Base-by-base conservation (phyloP, 1,140 invertebrate species). In the Macrocentrus cingulum region DNA sequence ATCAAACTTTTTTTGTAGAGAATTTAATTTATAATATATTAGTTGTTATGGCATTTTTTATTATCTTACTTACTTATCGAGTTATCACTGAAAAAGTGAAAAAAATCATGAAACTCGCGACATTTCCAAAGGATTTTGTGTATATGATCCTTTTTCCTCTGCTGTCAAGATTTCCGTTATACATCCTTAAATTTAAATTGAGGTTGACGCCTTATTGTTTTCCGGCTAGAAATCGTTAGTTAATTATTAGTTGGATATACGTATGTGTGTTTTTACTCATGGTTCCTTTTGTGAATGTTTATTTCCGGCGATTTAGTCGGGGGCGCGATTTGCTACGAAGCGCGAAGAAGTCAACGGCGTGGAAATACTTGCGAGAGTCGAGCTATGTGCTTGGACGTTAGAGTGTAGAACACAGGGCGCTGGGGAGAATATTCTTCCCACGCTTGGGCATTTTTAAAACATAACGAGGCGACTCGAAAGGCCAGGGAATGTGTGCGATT, bases 381-480 rank as follows among this genome's bases (percentile, higher is more conserved):
- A 34, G 6, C 6, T 34, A 34, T 34, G 29, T 7, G 13, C 13
- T n/a, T 39, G 13, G 7, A 39, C 36, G 8, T n/a, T 39, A 8
- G 13, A 7, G 29, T 34, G 11, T 23, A 48, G 19, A n/a, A n/a
- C n/a, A 11, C 6, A 2, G 20, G n/a, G 20, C 23, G 29, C 13
- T n/a, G 16, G 20, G 11, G 11, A 25, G 45, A 48, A 48, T 48
- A 48, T 48, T 48, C 45, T 48, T 48, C 45, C 45, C 45, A 48
- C 45, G 45, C 45, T 20, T 48, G 15, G 22, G 16, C 25, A 29
- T 25, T 23, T 48, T 48, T 25, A 23, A 48, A 13, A n/a, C 42
- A 45, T 48, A 48, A 48, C 45, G 45, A 48, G 45, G 5, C 45
- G 22, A 48, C 9, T 48, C 45, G 45, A 48, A 48, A 48, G 45